phyloP scores from a whole-genome alignment of 2,888 invertebrate species.

The Arge pagana region DNA sequence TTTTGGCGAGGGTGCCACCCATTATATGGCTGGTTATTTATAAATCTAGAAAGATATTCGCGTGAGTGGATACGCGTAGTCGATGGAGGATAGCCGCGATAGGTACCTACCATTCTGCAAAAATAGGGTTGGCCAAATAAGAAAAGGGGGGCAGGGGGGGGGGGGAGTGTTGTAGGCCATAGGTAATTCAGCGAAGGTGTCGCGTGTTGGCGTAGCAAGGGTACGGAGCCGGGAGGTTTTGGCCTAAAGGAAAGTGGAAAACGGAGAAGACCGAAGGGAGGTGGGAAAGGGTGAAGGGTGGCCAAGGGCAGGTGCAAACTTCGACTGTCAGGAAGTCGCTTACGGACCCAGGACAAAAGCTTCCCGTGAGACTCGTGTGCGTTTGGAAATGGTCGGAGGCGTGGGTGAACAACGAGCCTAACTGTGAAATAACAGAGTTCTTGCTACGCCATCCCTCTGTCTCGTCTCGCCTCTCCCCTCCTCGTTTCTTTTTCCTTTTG shows the following conservation, averaged over 20 bases:
- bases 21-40: too few relatives aligned
- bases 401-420: slow-evolving; percentile 42
- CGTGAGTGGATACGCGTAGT: too few relatives aligned
- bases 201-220: neutral
- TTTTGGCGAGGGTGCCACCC: too few relatives aligned
- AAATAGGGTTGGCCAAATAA: slow-evolving; percentile 17
- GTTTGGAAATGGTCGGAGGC: slow-evolving; percentile 20
- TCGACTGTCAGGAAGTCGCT: slow-evolving; percentile 58
- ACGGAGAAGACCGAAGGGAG: slow-evolving; percentile 2
- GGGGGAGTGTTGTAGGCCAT: slow-evolving; percentile 19
- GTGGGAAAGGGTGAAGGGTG: slow-evolving; percentile 17
- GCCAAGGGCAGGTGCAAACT: slow-evolving; percentile 57
- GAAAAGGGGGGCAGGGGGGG: slow-evolving; percentile 17
- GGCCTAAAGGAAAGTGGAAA: slow-evolving; percentile 3
- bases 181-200: slow-evolving; percentile 3
- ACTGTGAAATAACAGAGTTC: slow-evolving; percentile 57
- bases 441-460: slow-evolving; percentile 40
- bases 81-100: too few relatives aligned
- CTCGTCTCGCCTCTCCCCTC: slow-evolving; percentile 4
- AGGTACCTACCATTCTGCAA: too few relatives aligned
- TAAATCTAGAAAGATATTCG: too few relatives aligned
- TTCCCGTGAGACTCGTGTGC: slow-evolving; percentile 54
- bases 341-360: slow-evolving; percentile 57
- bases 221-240: neutral
- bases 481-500: neutral